These are phyloP conservation scores for Chamaea fasciata DNA, from an alignment of 2,113 vertebrate genomes.

Conservation along the genomic window DNA sequence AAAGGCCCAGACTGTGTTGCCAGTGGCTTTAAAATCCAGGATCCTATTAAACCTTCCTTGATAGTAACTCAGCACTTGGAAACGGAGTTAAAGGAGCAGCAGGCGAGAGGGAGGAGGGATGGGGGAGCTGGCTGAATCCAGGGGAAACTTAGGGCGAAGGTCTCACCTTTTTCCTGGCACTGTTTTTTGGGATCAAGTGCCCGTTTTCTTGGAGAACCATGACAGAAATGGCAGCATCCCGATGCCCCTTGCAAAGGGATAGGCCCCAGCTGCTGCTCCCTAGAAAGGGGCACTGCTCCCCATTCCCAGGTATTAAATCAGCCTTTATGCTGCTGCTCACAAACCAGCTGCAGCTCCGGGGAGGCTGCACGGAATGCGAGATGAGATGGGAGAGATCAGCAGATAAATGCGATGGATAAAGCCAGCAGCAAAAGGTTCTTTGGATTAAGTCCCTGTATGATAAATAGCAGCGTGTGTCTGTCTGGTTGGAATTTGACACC, in stretches of 20 bases:
- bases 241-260: not conserved
- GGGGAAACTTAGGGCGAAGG: not conserved
- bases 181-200: conserved; percentile 40
- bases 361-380: conserved; percentile 28
- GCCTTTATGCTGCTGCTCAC: conserved; percentile 26
- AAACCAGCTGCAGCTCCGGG: conserved; percentile 21
- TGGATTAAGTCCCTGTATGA: conserved; percentile 36
- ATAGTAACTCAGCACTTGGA: conserved; percentile 65
- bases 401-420: conserved; percentile 58
- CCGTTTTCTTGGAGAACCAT: conserved; percentile 20
- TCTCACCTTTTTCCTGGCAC: conserved; percentile 30
- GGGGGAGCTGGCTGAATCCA: conserved; percentile 22
- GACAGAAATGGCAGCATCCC: not conserved
- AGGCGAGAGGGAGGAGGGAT: not conserved
- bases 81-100: conserved; percentile 18
- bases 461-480: conserved; percentile 1
- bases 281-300: not conserved
- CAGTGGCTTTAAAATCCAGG: conserved; percentile 69
- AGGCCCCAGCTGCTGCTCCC: not conserved
- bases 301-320: conserved; percentile 29
- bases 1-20: conserved; percentile 62
- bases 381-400: conserved; percentile 58
- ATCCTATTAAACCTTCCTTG: conserved; percentile 71
- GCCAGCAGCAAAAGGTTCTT: conserved; percentile 30
- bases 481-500: not conserved